Conservation (phyloP, 1,140 invertebrate species). For the Latrodectus geometricus region DNA sequence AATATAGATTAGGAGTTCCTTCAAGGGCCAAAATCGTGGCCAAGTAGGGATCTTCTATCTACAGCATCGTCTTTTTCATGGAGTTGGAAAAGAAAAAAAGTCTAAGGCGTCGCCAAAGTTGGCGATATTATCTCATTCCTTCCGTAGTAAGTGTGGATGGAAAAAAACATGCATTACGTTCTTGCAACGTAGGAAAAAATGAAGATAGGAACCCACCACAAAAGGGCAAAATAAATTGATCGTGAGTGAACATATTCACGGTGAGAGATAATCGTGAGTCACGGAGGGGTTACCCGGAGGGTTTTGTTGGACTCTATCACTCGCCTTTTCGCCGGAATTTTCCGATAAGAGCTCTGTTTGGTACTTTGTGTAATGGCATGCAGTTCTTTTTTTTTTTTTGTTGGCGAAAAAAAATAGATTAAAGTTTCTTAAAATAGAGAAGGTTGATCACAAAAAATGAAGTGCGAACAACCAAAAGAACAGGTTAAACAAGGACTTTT, state of each 20-base stretch:
- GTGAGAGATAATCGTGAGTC: slow-evolving; percentile 56
- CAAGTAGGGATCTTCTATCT: slow-evolving; percentile 1
- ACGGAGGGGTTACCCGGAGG: slow-evolving; percentile 40
- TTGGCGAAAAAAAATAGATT: slow-evolving; percentile 1
- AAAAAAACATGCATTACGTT: not conserved
- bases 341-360: slow-evolving; percentile 31
- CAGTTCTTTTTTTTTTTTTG: slow-evolving; percentile 22
- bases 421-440: not conserved
- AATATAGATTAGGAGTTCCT: slow-evolving; percentile 28
- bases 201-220: slow-evolving; percentile 37
- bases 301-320: slow-evolving; percentile 52
- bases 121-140: slow-evolving; percentile 46
- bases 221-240: slow-evolving; percentile 60
- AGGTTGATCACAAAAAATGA: no score
- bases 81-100: slow-evolving; percentile 15
- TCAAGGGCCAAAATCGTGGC: slow-evolving; percentile 43
- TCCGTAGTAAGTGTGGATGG: not conserved
- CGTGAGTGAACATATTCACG: slow-evolving; percentile 59
- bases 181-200: not conserved
- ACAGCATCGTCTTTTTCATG: slow-evolving; percentile 5
- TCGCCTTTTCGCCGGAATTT: slow-evolving; percentile 39
- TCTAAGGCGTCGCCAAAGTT: slow-evolving; percentile 51
- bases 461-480: no score
- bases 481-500: no score
- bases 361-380: slow-evolving; percentile 47